Evolutionary conservation across 2,797 vertebrate genomes (phyloP), one percentile per base, ranked within the genome.

Genomic region (Rhabdomys pumilio): DNA sequence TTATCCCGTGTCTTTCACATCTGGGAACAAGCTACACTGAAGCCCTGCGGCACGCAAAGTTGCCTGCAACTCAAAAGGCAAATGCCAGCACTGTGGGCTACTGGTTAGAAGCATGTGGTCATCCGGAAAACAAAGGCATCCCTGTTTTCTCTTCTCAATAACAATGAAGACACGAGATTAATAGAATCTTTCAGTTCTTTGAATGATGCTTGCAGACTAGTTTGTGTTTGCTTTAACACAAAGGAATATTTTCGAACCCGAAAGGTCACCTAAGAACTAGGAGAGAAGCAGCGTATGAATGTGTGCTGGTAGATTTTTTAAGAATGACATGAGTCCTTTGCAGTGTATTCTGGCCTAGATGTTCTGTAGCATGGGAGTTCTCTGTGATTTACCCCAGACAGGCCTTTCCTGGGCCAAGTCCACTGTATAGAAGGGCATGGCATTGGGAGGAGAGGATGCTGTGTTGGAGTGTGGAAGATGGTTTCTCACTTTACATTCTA

Each of bases 151-250:
- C 97, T 98, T 97, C 98, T 98, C 93, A 91, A 72, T 97, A 97
- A 95, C 97, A 98, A 98, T 98, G 97, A 98, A 98, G 95, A 97
- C 97, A 98, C 97, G 92, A 96, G 97, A 98, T 98, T 97, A 98
- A 98, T 98, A 98, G 98, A 98, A 98, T 97, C 96, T 98, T 98
- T 97, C 97, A 97, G 98, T 98, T 98, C 98, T 97, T 98, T 98
- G 94, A 91, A 19, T 1, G 95, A 97, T 97, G 97, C 93, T 94
- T 90, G 83, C 97, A 97, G 97, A 95, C 97, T 87, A 95, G 82
- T 95, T 86, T 97, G 94, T 98, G 96, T 98, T 99, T 98, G 97
- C 89, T 92, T 98, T 97, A 82, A 98, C 97, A 96, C 97, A 98
- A 98, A 98, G 92, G 95, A 96, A 98, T 93, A 96, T 77, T 97